Percentiles rank a stretch among this genome's conserved stretches.
Evolutionary conservation across 2,113 vertebrate genomes (phyloP).

Genomic region (Tragelaphus imberbis): DNA sequence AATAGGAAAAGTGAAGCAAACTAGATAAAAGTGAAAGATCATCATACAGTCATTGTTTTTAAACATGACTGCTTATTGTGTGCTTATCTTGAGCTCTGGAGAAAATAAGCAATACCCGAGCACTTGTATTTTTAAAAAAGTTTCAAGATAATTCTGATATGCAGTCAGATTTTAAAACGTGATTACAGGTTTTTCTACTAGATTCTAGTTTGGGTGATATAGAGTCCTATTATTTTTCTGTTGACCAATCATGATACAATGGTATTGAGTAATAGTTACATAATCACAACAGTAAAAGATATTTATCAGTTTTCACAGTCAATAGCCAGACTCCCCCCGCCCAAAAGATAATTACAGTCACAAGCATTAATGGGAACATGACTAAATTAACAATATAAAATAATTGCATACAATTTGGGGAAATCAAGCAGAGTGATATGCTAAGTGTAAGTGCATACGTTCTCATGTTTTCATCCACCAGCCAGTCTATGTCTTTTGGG

Average conservation of each 20-base stretch:
- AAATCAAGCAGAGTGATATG: neutral
- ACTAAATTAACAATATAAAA: neutral
- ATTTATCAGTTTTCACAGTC: neutral
- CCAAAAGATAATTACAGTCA: neutral
- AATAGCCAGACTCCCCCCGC: neutral
- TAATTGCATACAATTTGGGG: neutral
- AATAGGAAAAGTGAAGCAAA: neutral
- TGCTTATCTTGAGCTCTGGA: neutral
- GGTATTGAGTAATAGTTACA: neutral
- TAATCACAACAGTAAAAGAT: neutral
- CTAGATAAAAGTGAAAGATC: neutral
- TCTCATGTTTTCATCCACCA: neutral
- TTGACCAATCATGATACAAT: neutral
- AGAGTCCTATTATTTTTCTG: neutral
- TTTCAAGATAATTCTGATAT: neutral
- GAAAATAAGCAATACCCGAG: neutral
- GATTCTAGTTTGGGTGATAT: neutral
- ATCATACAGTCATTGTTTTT: neutral
- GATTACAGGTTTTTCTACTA: neutral
- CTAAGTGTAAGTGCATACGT: neutral
- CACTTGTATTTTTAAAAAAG: neutral
- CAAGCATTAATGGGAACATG: neutral
- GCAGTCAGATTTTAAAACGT: neutral
- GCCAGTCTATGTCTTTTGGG: neutral
- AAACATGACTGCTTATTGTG: neutral